These are phyloP conservation scores for Lepidochitona cinerea DNA, from an alignment of 2,888 invertebrate genomes.

Conservation along the genomic window DNA sequence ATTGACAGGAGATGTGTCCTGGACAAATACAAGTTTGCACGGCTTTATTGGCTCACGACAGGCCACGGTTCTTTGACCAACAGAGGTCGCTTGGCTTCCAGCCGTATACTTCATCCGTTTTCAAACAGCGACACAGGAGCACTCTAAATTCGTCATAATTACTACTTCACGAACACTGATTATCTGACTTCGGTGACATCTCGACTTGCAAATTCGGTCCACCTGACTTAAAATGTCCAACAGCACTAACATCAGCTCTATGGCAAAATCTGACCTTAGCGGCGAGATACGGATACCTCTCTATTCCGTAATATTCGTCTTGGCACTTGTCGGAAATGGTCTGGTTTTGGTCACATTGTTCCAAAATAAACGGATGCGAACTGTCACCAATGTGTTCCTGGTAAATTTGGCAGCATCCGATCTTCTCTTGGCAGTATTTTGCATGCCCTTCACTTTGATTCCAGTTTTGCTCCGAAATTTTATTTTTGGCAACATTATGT, in stretches of 20 bases:
- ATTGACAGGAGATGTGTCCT: too few relatives aligned
- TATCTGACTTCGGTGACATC: too few relatives aligned
- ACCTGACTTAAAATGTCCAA: not conserved
- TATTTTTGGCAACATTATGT: constrained; percentile 81
- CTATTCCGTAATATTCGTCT: constrained; percentile 82
- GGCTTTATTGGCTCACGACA: too few relatives aligned
- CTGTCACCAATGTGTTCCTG: constrained; percentile 73
- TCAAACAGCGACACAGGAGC: too few relatives aligned
- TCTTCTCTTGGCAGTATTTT: constrained; percentile 83
- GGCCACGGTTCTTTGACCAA: too few relatives aligned
- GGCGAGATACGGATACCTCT: constrained; percentile 74
- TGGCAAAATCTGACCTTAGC: not conserved
- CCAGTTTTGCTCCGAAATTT: constrained; percentile 78
- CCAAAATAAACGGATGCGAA: constrained; percentile 72
- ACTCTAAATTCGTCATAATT: too few relatives aligned
- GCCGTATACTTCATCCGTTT: too few relatives aligned
- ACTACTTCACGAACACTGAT: too few relatives aligned
- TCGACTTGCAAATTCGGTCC: too few relatives aligned
- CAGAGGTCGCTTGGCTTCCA: too few relatives aligned
- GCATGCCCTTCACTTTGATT: constrained; percentile 82
- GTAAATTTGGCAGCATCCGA: constrained; percentile 77
- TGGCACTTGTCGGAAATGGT: constrained; percentile 83
- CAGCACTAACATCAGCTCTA: not conserved
- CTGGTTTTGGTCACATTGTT: constrained; percentile 79
- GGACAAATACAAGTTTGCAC: too few relatives aligned